Percentiles rank a stretch among this genome's conserved stretches.
phyloP scores from a whole-genome alignment of 2,113 vertebrate species.

The Menidia beryllina region DNA sequence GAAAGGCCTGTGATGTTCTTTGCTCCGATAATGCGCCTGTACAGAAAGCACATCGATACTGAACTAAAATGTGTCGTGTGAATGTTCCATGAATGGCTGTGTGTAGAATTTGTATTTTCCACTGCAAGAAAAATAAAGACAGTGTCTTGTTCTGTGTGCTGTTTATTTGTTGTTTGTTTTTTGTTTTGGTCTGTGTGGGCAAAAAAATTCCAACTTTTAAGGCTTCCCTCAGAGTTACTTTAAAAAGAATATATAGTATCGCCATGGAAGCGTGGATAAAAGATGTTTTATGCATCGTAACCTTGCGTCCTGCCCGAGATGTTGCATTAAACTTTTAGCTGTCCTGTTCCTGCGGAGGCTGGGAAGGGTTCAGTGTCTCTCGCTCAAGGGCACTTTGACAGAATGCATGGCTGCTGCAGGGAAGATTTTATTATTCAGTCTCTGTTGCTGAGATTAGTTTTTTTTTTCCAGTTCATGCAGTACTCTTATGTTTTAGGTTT shows the following conservation, averaged over 20 bases:
- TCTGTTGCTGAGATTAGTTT: too few relatives aligned
- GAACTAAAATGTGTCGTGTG: slow-evolving; percentile 51
- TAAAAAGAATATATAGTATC: slow-evolving; percentile 16
- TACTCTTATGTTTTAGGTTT: too few relatives aligned
- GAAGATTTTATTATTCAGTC: neutral
- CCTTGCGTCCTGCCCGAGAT: neutral
- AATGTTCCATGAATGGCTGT: slow-evolving; percentile 70
- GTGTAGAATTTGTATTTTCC: slow-evolving; percentile 75
- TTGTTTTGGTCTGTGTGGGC: neutral
- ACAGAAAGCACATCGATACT: slow-evolving; percentile 68
- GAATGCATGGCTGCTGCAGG: neutral
- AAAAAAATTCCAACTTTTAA: too few relatives aligned
- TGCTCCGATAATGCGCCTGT: slow-evolving; percentile 60
- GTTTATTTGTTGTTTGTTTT: neutral
- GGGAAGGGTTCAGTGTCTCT: neutral
- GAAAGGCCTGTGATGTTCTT: slow-evolving; percentile 56
- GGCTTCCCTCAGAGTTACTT: slow-evolving; percentile 36
- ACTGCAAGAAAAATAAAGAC: slow-evolving; percentile 78
- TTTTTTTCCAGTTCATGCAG: too few relatives aligned
- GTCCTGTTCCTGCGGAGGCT: neutral
- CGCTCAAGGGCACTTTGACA: neutral
- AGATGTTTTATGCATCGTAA: slow-evolving; percentile 30
- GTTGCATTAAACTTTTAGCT: slow-evolving; percentile 51
- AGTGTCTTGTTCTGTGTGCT: slow-evolving; percentile 46
- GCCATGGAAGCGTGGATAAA: slow-evolving; percentile 24